phyloP scores from a whole-genome alignment of 2,113 vertebrate species.

The Nerophis lumbriciformis region DNA sequence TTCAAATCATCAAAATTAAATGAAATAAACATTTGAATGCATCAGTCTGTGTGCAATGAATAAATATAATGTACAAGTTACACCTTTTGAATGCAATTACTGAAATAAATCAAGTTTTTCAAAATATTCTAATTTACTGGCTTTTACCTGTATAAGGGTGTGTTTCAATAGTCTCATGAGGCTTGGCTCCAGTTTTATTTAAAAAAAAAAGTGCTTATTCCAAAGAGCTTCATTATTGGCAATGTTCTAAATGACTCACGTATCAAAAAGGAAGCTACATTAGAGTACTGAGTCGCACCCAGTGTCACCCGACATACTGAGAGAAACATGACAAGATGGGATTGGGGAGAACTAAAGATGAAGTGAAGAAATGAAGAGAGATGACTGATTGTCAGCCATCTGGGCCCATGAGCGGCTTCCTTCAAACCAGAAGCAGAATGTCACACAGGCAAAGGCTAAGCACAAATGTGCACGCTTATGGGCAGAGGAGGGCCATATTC shows the following conservation, averaged over 20 bases:
- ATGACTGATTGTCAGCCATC: constrained; percentile 54
- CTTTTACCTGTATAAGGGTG: too few species aligned
- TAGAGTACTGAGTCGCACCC: constrained; percentile 49
- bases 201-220: too few species aligned
- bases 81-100: too few species aligned
- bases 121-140: too few species aligned
- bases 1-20: too few species aligned
- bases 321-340: constrained; percentile 19
- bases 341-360: constrained; percentile 1
- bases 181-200: constrained; percentile 24
- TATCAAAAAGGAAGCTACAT: constrained; percentile 34
- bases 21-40: too few species aligned
- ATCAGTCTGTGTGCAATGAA: too few species aligned
- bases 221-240: constrained; percentile 8
- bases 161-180: constrained; percentile 49
- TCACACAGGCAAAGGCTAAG: constrained; percentile 73
- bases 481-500: constrained; percentile 71
- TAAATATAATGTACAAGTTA: too few species aligned
- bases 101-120: too few species aligned
- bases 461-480: constrained; percentile 57
- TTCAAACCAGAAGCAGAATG: constrained; percentile 77
- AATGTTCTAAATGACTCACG: too few species aligned
- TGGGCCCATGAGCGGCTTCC: constrained; percentile 45
- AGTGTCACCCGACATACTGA: constrained; percentile 55
- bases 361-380: constrained; percentile 37